These are phyloP conservation scores for Daktulosphaira vitifoliae DNA, from an alignment of 1,140 invertebrate species.

Conservation along the genomic window DNA sequence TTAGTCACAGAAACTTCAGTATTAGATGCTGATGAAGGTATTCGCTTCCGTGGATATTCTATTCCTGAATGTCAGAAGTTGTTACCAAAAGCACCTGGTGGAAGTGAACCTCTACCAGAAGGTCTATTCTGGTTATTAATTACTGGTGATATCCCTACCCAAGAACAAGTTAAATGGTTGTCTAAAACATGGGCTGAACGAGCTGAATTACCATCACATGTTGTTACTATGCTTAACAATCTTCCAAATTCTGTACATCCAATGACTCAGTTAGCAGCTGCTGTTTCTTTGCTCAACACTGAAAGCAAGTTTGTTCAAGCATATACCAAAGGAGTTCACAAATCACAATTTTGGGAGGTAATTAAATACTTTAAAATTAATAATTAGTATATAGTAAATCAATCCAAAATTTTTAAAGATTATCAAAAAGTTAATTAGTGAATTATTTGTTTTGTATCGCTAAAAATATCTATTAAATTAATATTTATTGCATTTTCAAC, in stretches of 20 bases:
- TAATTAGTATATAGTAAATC: not conserved
- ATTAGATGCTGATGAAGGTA: constrained; percentile 89
- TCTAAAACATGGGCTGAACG: constrained; percentile 87
- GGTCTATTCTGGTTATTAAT: constrained; percentile 92
- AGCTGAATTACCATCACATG: constrained; percentile 82
- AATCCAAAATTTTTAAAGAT: too few species aligned
- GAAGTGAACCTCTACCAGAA: constrained; percentile 84
- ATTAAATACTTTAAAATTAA: too few species aligned
- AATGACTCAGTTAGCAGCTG: constrained; percentile 91
- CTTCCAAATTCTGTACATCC: constrained; percentile 90
- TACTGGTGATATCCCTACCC: constrained; percentile 83
- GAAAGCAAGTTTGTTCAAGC: constrained; percentile 92
- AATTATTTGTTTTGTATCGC: too few species aligned
- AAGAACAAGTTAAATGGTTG: constrained; percentile 69
- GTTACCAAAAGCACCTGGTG: constrained; percentile 76
- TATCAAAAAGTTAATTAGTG: too few species aligned
- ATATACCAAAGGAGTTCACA: constrained; percentile 75
- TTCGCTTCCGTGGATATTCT: constrained; percentile 87
- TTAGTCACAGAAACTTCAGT: constrained; percentile 93
- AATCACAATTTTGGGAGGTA: constrained; percentile 83
- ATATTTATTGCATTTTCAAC: too few species aligned
- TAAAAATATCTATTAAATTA: too few species aligned
- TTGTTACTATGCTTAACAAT: constrained; percentile 89
- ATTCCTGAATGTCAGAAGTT: constrained; percentile 91
- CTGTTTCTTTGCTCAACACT: constrained; percentile 83